Evolutionary conservation across 2,797 vertebrate species (phyloP).

Genomic region (Trachurus trachurus): DNA sequence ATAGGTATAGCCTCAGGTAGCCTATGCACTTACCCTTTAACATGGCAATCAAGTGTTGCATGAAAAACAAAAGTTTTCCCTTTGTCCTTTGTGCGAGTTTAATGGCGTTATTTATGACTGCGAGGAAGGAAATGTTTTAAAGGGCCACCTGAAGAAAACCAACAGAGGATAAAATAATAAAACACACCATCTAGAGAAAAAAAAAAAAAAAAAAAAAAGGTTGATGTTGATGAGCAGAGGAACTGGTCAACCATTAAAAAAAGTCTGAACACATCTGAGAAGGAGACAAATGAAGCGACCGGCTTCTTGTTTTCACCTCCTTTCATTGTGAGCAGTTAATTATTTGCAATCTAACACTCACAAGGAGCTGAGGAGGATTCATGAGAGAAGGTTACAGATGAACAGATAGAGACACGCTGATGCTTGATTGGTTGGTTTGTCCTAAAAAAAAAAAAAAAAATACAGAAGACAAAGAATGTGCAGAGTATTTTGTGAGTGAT

Average conservation of each 20-base stretch:
- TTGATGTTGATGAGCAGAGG: conserved; percentile 85
- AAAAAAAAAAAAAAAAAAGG: conserved; percentile 67
- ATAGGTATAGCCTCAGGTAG: background rate
- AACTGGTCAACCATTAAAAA: conserved; percentile 89
- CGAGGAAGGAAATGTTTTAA: conserved; percentile 76
- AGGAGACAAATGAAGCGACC: background rate
- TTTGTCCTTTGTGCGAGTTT: conserved; percentile 88
- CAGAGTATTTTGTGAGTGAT: too few relatives aligned
- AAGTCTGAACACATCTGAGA: conserved; percentile 69
- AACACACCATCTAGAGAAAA: conserved; percentile 67
- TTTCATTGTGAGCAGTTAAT: conserved; percentile 10
- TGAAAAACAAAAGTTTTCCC: conserved; percentile 70
- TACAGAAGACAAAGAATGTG: too few relatives aligned
- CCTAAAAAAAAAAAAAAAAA: too few relatives aligned
- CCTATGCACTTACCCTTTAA: conserved; percentile 43
- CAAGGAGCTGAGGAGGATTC: background rate
- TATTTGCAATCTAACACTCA: conserved; percentile 25
- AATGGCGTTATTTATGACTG: conserved; percentile 89
- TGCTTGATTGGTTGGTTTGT: too few relatives aligned
- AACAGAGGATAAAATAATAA: conserved; percentile 87
- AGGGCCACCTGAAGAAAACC: conserved; percentile 89
- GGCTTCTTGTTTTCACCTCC: conserved; percentile 18
- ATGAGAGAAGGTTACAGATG: too few relatives aligned
- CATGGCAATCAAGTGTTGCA: conserved; percentile 79
- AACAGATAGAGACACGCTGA: too few relatives aligned